phyloP scores from a whole-genome alignment of 2,113 vertebrate genomes.

The Circaetus gallicus region DNA sequence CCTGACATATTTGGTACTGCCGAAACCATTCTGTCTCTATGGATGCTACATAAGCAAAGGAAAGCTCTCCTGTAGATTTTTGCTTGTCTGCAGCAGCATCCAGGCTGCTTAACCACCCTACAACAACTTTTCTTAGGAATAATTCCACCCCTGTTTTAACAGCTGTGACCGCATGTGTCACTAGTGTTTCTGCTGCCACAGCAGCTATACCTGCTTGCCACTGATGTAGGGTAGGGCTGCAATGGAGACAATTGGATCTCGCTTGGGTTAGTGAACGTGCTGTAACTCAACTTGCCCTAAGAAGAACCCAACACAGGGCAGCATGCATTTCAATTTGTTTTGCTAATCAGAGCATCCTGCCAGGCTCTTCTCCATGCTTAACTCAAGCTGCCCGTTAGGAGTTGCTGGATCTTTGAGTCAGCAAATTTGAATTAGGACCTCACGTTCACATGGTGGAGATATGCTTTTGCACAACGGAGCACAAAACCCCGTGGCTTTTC shows the following conservation, averaged over 20 bases:
- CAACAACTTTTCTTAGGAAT: not conserved
- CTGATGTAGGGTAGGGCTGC: not conserved
- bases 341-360: not conserved
- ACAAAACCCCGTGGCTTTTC: not conserved
- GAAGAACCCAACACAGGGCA: not conserved
- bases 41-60: not conserved
- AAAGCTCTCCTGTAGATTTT: not conserved
- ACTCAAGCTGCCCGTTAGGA: not conserved
- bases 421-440: not conserved
- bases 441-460: accelerated
- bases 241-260: accelerated
- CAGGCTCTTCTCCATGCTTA: not conserved
- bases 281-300: not conserved
- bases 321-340: not conserved
- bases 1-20: not conserved
- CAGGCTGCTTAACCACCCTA: accelerated
- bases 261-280: accelerated
- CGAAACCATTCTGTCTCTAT: not conserved
- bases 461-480: not conserved
- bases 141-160: not conserved
- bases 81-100: not conserved
- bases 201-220: not conserved
- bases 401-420: not conserved
- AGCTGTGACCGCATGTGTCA: accelerated
- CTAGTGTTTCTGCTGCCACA: not conserved